These are phyloP conservation scores for Leptinotarsa haldemani DNA, from an alignment of 2,888 invertebrate genomes.

Conservation along the genomic window DNA sequence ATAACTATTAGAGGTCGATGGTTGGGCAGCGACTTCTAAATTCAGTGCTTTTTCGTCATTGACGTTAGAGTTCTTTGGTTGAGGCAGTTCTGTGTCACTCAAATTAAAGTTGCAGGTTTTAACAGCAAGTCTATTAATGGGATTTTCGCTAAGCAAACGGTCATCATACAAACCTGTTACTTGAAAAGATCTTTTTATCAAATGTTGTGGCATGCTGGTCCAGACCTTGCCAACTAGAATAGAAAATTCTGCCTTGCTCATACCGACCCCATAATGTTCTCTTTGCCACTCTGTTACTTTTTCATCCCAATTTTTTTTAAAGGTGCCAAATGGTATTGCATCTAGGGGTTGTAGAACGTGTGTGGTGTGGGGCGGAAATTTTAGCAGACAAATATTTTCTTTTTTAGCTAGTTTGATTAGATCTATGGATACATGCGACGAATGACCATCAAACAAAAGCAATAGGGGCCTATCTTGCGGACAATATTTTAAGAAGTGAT, in stretches of 20 bases:
- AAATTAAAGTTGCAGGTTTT: not conserved
- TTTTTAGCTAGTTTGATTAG: constrained; percentile 1
- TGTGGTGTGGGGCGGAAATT: constrained; percentile 14
- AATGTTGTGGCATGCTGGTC: not conserved
- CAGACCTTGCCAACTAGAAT: not conserved
- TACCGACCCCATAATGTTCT: constrained; percentile 7
- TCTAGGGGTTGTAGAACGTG: constrained; percentile 9
- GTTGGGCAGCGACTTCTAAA: not conserved
- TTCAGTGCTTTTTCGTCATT: too few species aligned
- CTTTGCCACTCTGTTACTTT: constrained; percentile 17
- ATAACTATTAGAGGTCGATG: constrained; percentile 10
- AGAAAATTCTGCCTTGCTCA: constrained; percentile 9
- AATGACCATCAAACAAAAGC: constrained; percentile 12
- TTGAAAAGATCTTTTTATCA: not conserved
- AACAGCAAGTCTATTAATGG: constrained; percentile 2
- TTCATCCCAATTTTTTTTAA: constrained; percentile 11
- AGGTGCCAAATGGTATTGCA: constrained; percentile 14
- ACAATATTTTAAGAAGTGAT: constrained; percentile 4
- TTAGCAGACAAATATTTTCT: constrained; percentile 17
- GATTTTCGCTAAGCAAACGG: not conserved
- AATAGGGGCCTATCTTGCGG: constrained; percentile 1
- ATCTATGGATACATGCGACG: constrained; percentile 17
- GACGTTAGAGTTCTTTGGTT: not conserved
- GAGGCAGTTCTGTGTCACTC: not conserved
- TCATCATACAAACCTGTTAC: constrained; percentile 5